Evolutionary conservation across 2,888 invertebrate genomes (phyloP), one percentile per base, ranked within the genome.

Genomic region (Lucinisca nassula): DNA sequence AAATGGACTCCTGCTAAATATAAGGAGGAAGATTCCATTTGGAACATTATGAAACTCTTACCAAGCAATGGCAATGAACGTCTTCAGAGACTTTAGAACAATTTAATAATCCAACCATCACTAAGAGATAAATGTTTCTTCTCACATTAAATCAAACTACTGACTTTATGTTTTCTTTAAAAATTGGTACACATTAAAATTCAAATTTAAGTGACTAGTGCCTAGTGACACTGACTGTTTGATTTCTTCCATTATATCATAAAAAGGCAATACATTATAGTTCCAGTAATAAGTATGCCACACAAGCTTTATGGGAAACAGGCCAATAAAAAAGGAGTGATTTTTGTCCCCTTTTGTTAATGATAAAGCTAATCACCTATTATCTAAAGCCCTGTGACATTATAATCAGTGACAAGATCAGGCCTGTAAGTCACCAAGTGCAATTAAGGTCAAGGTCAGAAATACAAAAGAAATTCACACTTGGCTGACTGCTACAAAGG

Each of bases 141-240:
- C 45, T 12, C 8, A 45, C 45, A 12, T 45, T 45, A 45, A 45
- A 45, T 45, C 45, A 45, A 17, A 17, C 17, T n/a, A n/a, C 45
- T 17, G 17, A 12, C 17, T 17, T 45, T 45, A 45, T 45, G 17
- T 45, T 45, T 45, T 17, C 67, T 35, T 67, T 67, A 67, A 67
- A 67, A 17, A 10, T 35, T 67, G 35, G 35, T 17, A 30, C 35
- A 35, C 8, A 4, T 24, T 35, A 2, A 21, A 67, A 35, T n/a
- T 67, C n/a, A 67, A 67, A 67, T 10, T 67, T 67, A 35, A 67
- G 67, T 35, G 67, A 67, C 67, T 35, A 67, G 24, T 67, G 67
- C 32, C 67, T 14, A 2, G 17, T 67, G 67, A 67, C 67, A 67
- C 67, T 67, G 67, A 67, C 67, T 67, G 32, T 67, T 67, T 67